Conservation (phyloP, 1,140 invertebrate genomes). For the Acromyrmex charruanus region DNA sequence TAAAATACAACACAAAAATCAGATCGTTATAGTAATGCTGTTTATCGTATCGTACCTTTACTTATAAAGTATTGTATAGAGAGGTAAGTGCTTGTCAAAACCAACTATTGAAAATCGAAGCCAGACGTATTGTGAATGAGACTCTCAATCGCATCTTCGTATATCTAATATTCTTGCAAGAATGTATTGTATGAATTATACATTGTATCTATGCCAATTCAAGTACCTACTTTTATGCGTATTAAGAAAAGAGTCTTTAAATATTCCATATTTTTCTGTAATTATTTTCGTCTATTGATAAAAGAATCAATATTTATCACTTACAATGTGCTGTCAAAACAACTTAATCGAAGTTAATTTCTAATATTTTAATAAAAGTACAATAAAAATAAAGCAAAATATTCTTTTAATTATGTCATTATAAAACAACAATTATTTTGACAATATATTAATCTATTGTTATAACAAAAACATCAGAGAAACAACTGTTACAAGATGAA, state of each 20-base stretch:
- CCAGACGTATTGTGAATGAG: slow-evolving; percentile 72
- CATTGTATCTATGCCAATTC: slow-evolving; percentile 64
- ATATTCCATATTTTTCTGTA: slow-evolving; percentile 21
- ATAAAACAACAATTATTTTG: neutral
- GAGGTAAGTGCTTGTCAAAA: slow-evolving; percentile 75
- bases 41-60: slow-evolving; percentile 56
- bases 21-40: slow-evolving; percentile 41
- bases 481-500: neutral
- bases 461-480: neutral
- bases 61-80: slow-evolving; percentile 63
- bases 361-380: slow-evolving; percentile 4
- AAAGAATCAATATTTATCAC: neutral
- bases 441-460: neutral
- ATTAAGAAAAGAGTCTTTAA: neutral
- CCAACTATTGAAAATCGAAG: slow-evolving; percentile 81
- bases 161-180: slow-evolving; percentile 78
- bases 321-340: neutral
- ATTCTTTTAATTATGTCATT: slow-evolving; percentile 1
- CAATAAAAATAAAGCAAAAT: slow-evolving; percentile 3
- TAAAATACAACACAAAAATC: neutral
- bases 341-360: neutral
- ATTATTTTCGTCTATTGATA: slow-evolving; percentile 17
- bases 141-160: slow-evolving; percentile 72
- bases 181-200: slow-evolving; percentile 77
- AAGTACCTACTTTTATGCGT: slow-evolving; percentile 4